phyloP scores from a whole-genome alignment of 1,140 invertebrate species.

The Cataglyphis hispanica region DNA sequence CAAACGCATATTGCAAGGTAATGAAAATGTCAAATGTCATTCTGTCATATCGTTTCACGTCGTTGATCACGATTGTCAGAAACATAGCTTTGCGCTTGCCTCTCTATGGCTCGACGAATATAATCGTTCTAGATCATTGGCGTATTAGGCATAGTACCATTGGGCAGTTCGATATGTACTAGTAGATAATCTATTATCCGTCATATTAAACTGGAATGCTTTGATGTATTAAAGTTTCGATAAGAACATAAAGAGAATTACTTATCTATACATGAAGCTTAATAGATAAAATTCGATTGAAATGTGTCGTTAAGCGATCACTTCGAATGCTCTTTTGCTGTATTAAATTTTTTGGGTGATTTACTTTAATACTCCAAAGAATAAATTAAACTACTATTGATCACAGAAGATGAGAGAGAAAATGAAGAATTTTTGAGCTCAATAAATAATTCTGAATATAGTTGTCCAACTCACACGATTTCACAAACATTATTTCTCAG shows the following conservation, averaged over 20 bases:
- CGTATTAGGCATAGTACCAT: conserved; percentile 3
- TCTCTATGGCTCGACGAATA: conserved; percentile 17
- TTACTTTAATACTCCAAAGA: neutral
- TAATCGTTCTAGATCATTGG: conserved; percentile 53
- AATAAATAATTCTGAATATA: neutral
- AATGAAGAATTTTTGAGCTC: neutral
- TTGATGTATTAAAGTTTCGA: conserved; percentile 20
- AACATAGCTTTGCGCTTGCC: conserved; percentile 28
- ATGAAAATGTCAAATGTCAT: conserved; percentile 59
- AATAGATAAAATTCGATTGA: conserved; percentile 24
- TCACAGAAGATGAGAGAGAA: too few species aligned
- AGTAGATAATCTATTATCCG: conserved; percentile 11
- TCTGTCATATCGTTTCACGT: conserved; percentile 51
- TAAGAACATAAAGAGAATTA: conserved; percentile 11
- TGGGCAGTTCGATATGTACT: conserved; percentile 13
- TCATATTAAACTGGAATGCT: neutral
- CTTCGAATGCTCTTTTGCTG: neutral
- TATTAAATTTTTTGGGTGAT: neutral
- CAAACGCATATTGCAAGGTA: conserved; percentile 24
- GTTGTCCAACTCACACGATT: neutral
- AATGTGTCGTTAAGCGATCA: neutral
- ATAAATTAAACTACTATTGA: neutral
- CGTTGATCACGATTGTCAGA: conserved; percentile 53
- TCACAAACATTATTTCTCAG: neutral
- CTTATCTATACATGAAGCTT: neutral